Evolutionary conservation across 2,888 invertebrate genomes (phyloP).

Genomic region (Leptopilina syphax): DNA sequence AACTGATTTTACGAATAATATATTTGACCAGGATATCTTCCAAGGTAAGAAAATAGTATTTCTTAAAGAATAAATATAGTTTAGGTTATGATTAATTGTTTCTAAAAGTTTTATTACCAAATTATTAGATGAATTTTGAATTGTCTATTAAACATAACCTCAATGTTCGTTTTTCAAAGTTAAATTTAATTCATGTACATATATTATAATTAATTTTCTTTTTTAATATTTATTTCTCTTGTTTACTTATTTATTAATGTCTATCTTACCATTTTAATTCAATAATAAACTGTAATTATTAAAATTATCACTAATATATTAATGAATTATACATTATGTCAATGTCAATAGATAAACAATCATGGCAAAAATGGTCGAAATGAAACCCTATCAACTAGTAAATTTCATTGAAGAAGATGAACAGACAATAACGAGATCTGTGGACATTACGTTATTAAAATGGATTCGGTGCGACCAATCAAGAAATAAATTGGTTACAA

Average conservation of each 20-base stretch:
- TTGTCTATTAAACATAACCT: not conserved
- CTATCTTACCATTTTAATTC: too few relatives aligned
- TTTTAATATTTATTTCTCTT: not conserved
- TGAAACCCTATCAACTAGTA: too few relatives aligned
- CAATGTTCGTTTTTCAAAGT: not conserved
- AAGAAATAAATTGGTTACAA: too few relatives aligned
- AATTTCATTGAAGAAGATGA: too few relatives aligned
- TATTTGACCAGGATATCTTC: not conserved
- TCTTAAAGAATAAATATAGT: not conserved
- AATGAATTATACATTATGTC: too few relatives aligned
- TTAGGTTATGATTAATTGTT: not conserved
- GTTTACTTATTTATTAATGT: not conserved
- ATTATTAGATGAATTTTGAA: not conserved
- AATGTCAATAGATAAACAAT: too few relatives aligned
- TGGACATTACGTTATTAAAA: too few relatives aligned
- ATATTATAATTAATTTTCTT: not conserved
- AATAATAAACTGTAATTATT: too few relatives aligned
- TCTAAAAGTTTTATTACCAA: not conserved
- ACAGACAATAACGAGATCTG: too few relatives aligned
- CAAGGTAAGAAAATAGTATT: not conserved
- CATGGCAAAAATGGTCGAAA: too few relatives aligned
- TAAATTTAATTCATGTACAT: not conserved
- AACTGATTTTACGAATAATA: not conserved
- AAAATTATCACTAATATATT: too few relatives aligned
- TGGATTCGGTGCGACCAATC: too few relatives aligned